A percentile compares a stretch with the other conserved stretches of the same genome.
phyloP scores from a whole-genome alignment of 2,797 vertebrate species.

The Dendrocincla fuliginosa region DNA sequence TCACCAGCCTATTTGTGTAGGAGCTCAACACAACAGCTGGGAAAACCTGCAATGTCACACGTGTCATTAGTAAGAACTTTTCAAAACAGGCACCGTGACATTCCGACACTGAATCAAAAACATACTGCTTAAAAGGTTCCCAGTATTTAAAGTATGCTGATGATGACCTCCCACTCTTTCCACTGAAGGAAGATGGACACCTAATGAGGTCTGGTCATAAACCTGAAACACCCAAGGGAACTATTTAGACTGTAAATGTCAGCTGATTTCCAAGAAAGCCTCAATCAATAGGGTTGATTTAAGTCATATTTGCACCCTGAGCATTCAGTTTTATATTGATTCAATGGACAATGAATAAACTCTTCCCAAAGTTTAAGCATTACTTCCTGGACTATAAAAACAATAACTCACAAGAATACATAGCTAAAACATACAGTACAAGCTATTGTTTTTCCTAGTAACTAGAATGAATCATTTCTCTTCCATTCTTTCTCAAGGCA shows the following conservation, averaged over 20 bases:
- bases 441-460: neutral
- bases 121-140: neutral
- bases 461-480: neutral
- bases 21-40: neutral
- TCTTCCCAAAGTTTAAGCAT: neutral
- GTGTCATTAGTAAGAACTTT: neutral
- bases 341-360: neutral
- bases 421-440: neutral
- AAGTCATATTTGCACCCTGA: neutral
- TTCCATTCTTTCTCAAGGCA: neutral
- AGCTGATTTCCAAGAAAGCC: neutral
- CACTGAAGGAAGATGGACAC: neutral
- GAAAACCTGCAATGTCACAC: neutral
- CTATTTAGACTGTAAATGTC: neutral
- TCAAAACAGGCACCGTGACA: neutral
- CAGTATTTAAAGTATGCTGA: neutral
- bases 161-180: neutral
- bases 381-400: neutral
- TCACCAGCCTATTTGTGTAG: neutral
- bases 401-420: neutral
- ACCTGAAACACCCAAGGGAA: neutral
- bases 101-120: neutral
- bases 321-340: neutral
- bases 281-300: neutral
- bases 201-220: rapidly evolving